Conservation (phyloP, 2,888 invertebrate species). For the Prosopocoilus inquinatus region DNA sequence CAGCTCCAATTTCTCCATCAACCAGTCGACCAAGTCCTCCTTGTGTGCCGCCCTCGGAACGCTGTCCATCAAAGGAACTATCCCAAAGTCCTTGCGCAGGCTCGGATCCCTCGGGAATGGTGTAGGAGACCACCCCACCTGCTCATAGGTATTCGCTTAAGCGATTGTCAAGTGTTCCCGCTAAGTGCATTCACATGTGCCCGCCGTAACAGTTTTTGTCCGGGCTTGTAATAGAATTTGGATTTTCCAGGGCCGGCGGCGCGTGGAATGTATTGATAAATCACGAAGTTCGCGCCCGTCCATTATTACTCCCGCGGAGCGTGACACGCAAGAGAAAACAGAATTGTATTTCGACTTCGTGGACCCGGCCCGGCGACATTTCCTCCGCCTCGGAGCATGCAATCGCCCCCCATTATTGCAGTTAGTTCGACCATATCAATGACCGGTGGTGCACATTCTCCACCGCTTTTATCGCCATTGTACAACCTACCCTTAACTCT, state of each 20-base stretch:
- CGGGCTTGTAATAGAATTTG: constrained; percentile 18
- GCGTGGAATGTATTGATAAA: constrained; percentile 33
- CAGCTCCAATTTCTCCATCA: constrained; percentile 63
- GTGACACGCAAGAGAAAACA: constrained; percentile 34
- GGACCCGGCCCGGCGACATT: constrained; percentile 11
- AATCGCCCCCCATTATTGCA: constrained; percentile 25
- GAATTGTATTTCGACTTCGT: constrained; percentile 34
- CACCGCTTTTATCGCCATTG: constrained; percentile 12
- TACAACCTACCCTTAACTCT: constrained; percentile 12
- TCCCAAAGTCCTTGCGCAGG: constrained; percentile 57
- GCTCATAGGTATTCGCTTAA: constrained; percentile 35
- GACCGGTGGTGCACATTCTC: constrained; percentile 19
- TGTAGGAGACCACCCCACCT: constrained; percentile 60
- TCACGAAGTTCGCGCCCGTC: constrained; percentile 29
- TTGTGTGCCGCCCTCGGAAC: constrained; percentile 49
- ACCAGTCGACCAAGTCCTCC: constrained; percentile 69
- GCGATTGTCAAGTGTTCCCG: constrained; percentile 24
- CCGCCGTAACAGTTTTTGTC: constrained; percentile 25
- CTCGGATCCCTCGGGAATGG: constrained; percentile 55
- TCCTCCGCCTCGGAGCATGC: constrained; percentile 14
- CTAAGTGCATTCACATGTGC: constrained; percentile 33
- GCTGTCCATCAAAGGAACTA: constrained; percentile 65
- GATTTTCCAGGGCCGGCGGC: constrained; percentile 13
- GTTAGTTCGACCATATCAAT: constrained; percentile 17
- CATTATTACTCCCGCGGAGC: constrained; percentile 34